A percentile compares a stretch with the other conserved stretches of the same genome.
These are phyloP conservation scores for Triplophysa dalaica DNA, from an alignment of 2,113 vertebrate species.

Conservation along the genomic window DNA sequence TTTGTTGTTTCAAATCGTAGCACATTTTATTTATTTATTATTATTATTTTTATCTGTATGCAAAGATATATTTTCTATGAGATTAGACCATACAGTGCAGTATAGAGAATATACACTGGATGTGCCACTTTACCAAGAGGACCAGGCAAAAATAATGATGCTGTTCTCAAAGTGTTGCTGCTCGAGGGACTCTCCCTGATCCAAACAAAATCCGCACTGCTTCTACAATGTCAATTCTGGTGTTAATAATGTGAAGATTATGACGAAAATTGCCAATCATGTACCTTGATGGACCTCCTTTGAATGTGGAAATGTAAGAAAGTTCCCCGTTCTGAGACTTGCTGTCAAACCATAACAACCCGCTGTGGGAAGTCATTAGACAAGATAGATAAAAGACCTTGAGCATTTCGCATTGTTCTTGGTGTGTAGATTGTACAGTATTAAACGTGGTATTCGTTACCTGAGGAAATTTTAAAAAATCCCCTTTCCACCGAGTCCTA, in stretches of 20 bases:
- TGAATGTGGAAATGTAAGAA: conserved; percentile 95
- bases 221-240: conserved; percentile 96
- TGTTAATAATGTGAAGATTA: conserved; percentile 99
- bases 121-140: conserved; percentile 65
- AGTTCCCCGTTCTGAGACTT: conserved; percentile 97
- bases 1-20: background rate
- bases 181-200: conserved; percentile 87
- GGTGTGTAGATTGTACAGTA: conserved; percentile 90
- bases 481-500: conserved; percentile 84
- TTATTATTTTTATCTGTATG: background rate
- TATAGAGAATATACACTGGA: conserved; percentile 44
- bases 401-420: conserved; percentile 95
- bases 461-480: conserved; percentile 81
- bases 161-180: conserved; percentile 72
- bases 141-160: conserved; percentile 73
- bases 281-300: conserved; percentile 99
- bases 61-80: conserved; percentile 3
- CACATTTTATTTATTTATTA: background rate
- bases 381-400: conserved; percentile 96
- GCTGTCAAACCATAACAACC: conserved; percentile 99
- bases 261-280: conserved; percentile 99
- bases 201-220: conserved; percentile 86
- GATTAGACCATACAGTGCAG: conserved; percentile 10
- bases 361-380: conserved; percentile 99
- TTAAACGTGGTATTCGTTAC: conserved; percentile 88